Evolutionary conservation across 2,888 invertebrate genomes (phyloP), one percentile per base, ranked within the genome.

Genomic region (Sarcophaga carnaria): DNA sequence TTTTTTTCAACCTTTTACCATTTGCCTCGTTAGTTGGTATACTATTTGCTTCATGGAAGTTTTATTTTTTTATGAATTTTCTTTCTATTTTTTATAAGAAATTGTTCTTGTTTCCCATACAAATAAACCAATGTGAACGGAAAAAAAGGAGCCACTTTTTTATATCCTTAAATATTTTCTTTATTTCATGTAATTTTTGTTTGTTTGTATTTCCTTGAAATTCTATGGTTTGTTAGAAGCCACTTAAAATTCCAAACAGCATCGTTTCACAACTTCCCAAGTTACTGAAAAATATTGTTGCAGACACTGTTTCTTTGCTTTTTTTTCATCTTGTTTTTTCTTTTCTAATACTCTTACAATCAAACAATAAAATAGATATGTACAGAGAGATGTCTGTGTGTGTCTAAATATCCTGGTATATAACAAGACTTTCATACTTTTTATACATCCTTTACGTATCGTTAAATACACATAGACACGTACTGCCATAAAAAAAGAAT

Each of bases 251-350:
- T 92, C 92, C 89, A 90, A 79, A 89, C 90, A 92, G 92, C 92
- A 92, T 91, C 93, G 90, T 92, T 92, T 92, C 93, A 92, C 92
- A 93, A 92, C 92, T 92, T 92, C 91, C 92, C 92, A 92, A 90
- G 91, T 92, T 91, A 90, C 86, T 84, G 79, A 84, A 76, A 86
- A 86, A 85, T 79, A 82, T 85, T 85, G 74, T 82, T 76, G 63
- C 80, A 81, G 77, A 87, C 78, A 37, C 37, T 37, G 37, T 37
- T 37, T 37, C 37, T 37, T 0, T 5, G 27, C 27, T 5, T 27
- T 27, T 27, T 37, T 37, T 37, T 27, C 27, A 5, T 27, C 6
- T 27, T 27, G 1, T 8, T 37, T 37, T 8, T 37, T 37, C 8
- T 10, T 88, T 88, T 87, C 87, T 77, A 83, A 71, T 83, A 80